Base-by-base conservation (phyloP, 2,797 vertebrate species). In the Enteromius afrohamiltoni region DNA sequence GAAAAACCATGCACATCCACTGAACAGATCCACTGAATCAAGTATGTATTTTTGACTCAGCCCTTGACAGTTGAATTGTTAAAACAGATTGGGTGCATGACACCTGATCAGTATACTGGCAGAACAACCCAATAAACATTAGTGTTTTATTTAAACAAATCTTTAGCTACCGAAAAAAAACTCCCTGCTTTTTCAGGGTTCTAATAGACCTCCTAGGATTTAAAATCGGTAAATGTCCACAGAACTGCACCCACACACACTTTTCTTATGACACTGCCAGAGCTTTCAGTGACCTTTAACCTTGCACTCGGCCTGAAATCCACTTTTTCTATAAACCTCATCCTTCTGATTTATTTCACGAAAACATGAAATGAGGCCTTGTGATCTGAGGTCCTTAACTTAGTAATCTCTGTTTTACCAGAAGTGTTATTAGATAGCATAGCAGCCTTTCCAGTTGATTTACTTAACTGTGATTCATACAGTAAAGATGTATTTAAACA, bases 231-330 rank as follows among this genome's bases (percentile, higher is more conserved):
- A 76, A 34, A 60, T 55, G 34, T 76, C n/a, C 53, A 42, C 74
- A 76, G 34, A 58, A 76, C 34, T 60, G 34, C 53, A 76, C 74
- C 53, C 74, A 75, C 29, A 76, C 34, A 58, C 53, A 55, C 34
- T 3, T 58, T 7, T 60, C 74, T 76, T 70, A 51, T 75, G 49
- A 55, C 47, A 53, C 71, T 74, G 34, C 34, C 53, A 21, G 9
- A 64, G 75, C 37, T 47, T 77, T 64, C 40, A 47, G 37, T 64
- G 75, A 77, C 40, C 58, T 62, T 64, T 77, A 47, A 77, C 75
- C 40, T 64, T 29, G 40, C 55, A 47, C 58, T 47, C 23, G 0
- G 26, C 23, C 58, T 70, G 60, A 62, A 37, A 42, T 34, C 19
- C 74, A 65, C 76, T 23, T 23, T 68, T 77, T 67, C 34, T 23